Evolutionary conservation across 2,797 vertebrate species (phyloP).

Genomic region (Podarcis siculus): DNA sequence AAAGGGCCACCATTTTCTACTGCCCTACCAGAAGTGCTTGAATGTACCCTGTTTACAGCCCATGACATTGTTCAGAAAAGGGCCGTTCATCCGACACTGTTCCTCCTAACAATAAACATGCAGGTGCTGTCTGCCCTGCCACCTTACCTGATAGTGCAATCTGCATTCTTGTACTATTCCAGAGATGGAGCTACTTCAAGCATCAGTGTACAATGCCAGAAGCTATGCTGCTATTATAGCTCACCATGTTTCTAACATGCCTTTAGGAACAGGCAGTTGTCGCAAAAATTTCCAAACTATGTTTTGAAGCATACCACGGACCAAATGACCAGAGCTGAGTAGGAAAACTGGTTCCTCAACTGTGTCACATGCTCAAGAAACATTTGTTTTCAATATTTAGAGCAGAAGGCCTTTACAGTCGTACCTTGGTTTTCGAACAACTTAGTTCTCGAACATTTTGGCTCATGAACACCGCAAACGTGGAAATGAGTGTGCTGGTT

Average conservation of each 20-base stretch:
- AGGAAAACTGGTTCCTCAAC: conserved; percentile 12
- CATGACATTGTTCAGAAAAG: not conserved
- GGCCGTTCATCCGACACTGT: not conserved
- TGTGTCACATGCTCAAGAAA: not conserved
- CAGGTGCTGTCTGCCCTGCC: not conserved
- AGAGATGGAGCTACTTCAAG: not conserved
- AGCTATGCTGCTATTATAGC: not conserved
- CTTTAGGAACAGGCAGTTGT: not conserved
- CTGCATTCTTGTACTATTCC: not conserved
- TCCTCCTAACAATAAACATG: not conserved
- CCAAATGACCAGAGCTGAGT: not conserved
- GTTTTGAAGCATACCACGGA: not conserved
- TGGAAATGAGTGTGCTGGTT: no score
- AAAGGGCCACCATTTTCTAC: not conserved
- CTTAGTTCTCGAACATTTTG: no score
- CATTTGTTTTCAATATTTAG: not conserved
- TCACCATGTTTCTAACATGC: not conserved
- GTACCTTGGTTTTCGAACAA: no score
- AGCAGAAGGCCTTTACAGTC: not conserved
- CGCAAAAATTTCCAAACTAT: not conserved
- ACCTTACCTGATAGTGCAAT: not conserved
- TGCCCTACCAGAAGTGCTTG: not conserved
- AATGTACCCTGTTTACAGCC: not conserved
- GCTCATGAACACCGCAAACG: no score
- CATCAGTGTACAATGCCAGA: not conserved